Evolutionary conservation across 2,888 invertebrate species (phyloP).

Genomic region (Cancer borealis): DNA sequence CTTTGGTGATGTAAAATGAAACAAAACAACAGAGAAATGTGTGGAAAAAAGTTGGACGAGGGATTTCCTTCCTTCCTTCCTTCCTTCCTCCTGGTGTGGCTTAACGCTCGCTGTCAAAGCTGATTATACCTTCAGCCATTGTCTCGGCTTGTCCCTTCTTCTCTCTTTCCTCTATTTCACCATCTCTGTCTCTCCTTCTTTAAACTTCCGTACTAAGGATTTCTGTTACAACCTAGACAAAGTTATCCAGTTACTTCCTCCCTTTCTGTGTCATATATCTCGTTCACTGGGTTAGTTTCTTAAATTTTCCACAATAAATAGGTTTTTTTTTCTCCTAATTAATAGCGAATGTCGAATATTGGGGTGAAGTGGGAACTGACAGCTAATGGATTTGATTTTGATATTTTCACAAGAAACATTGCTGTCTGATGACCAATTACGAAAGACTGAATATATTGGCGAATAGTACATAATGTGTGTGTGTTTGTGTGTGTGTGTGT

Average conservation of each 20-base stretch:
- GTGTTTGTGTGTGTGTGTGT: background rate
- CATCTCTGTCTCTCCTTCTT: background rate
- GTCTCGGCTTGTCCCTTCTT: background rate
- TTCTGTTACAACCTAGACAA: background rate
- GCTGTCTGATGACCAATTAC: background rate
- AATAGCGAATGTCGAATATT: background rate
- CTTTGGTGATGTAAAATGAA: background rate
- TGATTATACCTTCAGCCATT: background rate
- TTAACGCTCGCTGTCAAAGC: background rate
- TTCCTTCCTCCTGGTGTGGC: background rate
- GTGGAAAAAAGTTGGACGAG: too few species aligned
- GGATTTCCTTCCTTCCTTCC: background rate
- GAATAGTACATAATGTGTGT: background rate
- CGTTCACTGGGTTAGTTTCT: background rate
- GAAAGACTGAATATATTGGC: background rate
- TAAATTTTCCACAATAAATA: background rate
- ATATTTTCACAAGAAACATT: conserved; percentile 1
- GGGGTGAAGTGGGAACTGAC: background rate
- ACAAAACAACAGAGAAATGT: background rate
- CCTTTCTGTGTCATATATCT: background rate
- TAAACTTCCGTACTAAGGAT: background rate
- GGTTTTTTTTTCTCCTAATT: background rate
- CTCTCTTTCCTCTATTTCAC: background rate
- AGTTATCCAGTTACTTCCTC: background rate
- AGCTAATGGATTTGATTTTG: background rate